Evolutionary conservation across 2,113 vertebrate genomes (phyloP).

Genomic region (Pteruthius melanotis): DNA sequence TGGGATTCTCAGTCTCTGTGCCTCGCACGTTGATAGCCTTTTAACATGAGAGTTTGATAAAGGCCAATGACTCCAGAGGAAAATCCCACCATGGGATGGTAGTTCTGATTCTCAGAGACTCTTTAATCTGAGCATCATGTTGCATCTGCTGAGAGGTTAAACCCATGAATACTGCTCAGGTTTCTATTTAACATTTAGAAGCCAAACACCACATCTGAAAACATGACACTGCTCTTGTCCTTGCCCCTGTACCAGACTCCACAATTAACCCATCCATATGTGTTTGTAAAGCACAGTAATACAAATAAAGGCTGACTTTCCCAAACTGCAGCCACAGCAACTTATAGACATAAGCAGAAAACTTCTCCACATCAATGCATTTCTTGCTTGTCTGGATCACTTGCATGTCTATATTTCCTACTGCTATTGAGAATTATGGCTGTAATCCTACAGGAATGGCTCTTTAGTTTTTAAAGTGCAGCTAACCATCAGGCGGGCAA

Average conservation of each 20-base stretch:
- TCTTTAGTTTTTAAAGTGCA: neutral
- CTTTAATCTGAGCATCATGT: neutral
- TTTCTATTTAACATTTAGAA: neutral
- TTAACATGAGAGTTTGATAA: neutral
- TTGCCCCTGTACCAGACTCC: neutral
- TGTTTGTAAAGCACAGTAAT: neutral
- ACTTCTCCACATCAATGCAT: neutral
- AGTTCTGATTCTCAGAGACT: neutral
- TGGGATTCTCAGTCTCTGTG: neutral
- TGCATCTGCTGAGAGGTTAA: neutral
- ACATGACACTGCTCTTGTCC: neutral
- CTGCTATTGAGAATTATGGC: neutral
- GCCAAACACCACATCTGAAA: neutral
- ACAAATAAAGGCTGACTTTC: neutral
- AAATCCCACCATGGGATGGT: neutral
- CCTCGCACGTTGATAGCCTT: accelerated
- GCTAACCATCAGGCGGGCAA: neutral
- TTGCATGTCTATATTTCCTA: constrained; percentile 4
- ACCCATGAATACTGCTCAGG: neutral
- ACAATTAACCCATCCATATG: neutral
- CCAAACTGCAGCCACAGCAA: neutral
- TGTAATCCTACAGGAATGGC: neutral
- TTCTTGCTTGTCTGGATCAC: neutral
- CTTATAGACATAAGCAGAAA: neutral
- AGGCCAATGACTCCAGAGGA: neutral